A percentile compares a stretch with the other conserved stretches of the same genome.
These are phyloP conservation scores for Lophura nycthemera DNA, from an alignment of 2,113 vertebrate genomes.

Conservation along the genomic window DNA sequence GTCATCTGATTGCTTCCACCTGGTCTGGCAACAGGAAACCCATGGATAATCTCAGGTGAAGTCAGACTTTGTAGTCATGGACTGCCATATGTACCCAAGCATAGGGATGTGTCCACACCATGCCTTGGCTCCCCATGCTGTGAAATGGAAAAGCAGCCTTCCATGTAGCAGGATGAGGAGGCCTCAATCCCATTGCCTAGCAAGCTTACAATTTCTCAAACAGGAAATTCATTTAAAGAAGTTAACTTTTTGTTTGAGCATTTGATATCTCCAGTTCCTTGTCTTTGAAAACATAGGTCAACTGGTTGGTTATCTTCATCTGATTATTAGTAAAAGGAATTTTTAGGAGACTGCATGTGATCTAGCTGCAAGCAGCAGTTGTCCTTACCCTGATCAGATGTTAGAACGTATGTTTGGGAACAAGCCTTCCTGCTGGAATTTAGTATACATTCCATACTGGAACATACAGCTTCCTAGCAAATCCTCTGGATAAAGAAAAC, in stretches of 20 bases:
- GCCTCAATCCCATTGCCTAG: neutral
- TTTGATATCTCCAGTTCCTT: neutral
- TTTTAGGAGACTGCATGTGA: neutral
- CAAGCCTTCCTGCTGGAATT: neutral
- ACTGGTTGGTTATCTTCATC: neutral
- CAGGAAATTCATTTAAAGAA: neutral
- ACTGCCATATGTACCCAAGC: neutral
- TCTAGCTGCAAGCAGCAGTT: neutral
- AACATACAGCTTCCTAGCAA: neutral
- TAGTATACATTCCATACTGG: neutral
- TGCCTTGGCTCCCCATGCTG: accelerated
- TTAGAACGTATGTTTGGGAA: neutral
- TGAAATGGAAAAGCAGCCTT: neutral
- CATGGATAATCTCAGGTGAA: neutral
- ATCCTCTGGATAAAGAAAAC: neutral
- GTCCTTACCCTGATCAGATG: neutral
- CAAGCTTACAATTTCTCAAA: neutral
- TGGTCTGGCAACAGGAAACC: neutral
- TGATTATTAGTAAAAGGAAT: accelerated
- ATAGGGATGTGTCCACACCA: neutral
- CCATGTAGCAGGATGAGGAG: neutral
- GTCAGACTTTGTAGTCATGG: neutral
- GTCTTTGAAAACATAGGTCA: neutral
- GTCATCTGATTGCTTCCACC: neutral
- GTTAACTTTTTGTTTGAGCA: neutral